Evolutionary conservation across 2,888 invertebrate genomes (phyloP).

Genomic region (Dioctria linearis): DNA sequence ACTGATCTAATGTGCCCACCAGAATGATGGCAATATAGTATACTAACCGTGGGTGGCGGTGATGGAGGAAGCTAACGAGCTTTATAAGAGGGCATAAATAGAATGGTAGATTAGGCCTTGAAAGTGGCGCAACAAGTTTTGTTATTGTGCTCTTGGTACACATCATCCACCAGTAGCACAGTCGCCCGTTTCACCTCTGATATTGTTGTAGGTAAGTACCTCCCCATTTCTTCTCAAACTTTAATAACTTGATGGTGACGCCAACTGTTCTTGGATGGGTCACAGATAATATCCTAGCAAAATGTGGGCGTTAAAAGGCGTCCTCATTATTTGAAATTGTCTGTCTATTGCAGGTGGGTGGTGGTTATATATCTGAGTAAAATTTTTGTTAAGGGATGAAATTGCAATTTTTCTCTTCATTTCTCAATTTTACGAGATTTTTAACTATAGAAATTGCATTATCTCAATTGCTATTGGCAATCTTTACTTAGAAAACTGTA

Average conservation of each 20-base stretch:
- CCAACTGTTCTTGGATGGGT: not conserved
- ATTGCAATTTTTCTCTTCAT: not conserved
- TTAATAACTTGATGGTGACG: not conserved
- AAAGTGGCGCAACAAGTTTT: not conserved
- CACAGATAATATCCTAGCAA: not conserved
- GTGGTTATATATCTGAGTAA: not conserved
- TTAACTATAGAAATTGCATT: no score
- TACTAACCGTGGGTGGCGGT: not conserved
- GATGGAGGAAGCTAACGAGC: not conserved
- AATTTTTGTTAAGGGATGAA: not conserved
- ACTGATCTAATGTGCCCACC: slow-evolving; percentile 38
- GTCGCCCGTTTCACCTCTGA: no score
- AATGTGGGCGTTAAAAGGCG: slow-evolving; percentile 14
- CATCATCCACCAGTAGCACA: not conserved
- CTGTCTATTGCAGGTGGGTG: slow-evolving; percentile 37
- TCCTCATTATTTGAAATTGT: slow-evolving; percentile 9
- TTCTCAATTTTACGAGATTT: no score
- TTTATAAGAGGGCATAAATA: not conserved
- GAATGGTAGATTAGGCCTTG: not conserved
- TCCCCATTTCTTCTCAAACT: not conserved
- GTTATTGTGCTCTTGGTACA: not conserved
- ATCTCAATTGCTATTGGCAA: no score
- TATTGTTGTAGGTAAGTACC: no score
- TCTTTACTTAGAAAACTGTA: no score
- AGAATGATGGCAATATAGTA: slow-evolving; percentile 1